A percentile compares a stretch with the other conserved stretches of the same genome.
These are phyloP conservation scores for Rhopalosiphum maidis DNA, from an alignment of 1,140 invertebrate species.

Conservation along the genomic window DNA sequence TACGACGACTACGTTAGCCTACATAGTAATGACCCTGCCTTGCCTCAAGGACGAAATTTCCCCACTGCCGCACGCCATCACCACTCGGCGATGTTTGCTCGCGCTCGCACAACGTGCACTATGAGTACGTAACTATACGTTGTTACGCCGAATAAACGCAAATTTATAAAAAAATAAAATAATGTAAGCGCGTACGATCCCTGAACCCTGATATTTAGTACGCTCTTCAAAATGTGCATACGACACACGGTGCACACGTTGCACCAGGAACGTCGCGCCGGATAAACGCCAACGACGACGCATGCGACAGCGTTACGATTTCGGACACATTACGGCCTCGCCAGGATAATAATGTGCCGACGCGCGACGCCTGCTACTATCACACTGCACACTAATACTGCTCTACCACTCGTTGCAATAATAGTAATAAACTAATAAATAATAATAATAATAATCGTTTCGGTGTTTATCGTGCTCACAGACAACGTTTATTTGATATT, in stretches of 20 bases:
- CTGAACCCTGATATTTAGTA: not conserved
- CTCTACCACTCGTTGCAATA: not conserved
- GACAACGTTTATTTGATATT: not conserved
- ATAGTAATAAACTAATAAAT: not conserved
- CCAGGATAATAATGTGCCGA: too few species aligned
- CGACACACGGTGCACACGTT: not conserved
- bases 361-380: too few species aligned
- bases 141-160: not conserved
- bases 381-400: not conserved
- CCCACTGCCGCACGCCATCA: not conserved
- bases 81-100: not conserved
- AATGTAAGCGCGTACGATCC: too few species aligned
- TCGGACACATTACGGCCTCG: not conserved
- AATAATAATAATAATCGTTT: not conserved
- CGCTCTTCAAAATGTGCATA: not conserved
- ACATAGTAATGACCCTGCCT: conserved; percentile 56
- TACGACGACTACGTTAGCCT: conserved; percentile 45
- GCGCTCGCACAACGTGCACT: not conserved
- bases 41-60: conserved; percentile 57
- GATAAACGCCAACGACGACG: not conserved
- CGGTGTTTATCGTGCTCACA: not conserved
- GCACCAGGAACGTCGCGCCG: not conserved
- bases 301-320: not conserved
- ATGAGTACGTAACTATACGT: not conserved
- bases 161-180: not conserved